Evolutionary conservation across 2,113 vertebrate genomes (phyloP).

Genomic region (Gymnorhina tibicen): DNA sequence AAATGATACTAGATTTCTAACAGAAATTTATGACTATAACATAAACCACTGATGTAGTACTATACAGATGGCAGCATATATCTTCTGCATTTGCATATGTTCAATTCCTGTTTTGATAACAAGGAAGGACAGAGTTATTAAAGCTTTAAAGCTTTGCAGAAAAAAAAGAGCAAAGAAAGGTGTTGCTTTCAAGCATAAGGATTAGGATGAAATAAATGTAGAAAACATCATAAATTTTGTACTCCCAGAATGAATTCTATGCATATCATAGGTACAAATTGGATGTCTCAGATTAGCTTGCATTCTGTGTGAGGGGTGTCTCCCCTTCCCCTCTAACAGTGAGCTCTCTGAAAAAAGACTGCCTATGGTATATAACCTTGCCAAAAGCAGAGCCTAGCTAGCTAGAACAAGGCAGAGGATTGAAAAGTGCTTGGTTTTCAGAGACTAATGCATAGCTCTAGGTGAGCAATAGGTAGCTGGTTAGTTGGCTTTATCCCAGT

Average conservation of each 20-base stretch:
- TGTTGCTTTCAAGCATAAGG: not conserved
- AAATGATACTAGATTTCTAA: not conserved
- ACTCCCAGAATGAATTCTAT: not conserved
- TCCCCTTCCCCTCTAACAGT: not conserved
- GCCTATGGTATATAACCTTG: not conserved
- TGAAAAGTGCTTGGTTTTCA: not conserved
- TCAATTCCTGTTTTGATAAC: not conserved
- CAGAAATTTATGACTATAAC: not conserved
- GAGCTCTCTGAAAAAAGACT: not conserved
- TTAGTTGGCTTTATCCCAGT: not conserved
- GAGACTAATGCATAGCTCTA: not conserved
- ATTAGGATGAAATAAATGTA: not conserved
- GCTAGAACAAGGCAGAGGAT: not conserved
- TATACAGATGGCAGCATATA: not conserved
- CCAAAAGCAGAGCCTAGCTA: not conserved
- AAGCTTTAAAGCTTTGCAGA: not conserved
- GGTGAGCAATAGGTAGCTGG: not conserved
- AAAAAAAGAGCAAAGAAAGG: not conserved
- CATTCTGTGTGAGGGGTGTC: not conserved
- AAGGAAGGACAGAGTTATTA: not conserved
- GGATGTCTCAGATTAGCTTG: not conserved
- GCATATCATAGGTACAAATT: not conserved
- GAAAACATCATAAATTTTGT: not conserved
- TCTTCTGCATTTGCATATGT: not conserved
- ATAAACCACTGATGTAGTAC: not conserved